Evolutionary conservation across 2,888 invertebrate species (phyloP).

Genomic region (Caenorhabditis imperialis): DNA sequence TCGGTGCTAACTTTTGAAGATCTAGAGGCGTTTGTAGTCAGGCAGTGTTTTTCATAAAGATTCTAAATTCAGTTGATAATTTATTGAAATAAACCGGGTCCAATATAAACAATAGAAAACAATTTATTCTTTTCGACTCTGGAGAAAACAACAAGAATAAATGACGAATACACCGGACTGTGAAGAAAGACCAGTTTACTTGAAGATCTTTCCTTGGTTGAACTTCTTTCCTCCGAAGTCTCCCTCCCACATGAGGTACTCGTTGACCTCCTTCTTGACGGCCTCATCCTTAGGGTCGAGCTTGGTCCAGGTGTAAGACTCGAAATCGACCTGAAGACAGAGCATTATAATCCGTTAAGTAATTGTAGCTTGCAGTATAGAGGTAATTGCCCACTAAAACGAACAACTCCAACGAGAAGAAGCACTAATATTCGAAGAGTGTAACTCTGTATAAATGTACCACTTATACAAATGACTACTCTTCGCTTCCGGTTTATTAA

Average conservation of each 20-base stretch:
- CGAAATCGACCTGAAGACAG: conserved; percentile 86
- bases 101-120: conserved; percentile 47
- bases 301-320: conserved; percentile 95
- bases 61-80: conserved; percentile 18
- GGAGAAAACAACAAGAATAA: conserved; percentile 45
- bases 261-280: conserved; percentile 81
- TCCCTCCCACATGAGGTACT: conserved; percentile 80
- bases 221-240: conserved; percentile 92
- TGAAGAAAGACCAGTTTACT: conserved; percentile 81
- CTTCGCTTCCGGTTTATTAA: conserved; percentile 21
- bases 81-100: conserved; percentile 49
- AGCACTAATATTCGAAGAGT: conserved; percentile 60
- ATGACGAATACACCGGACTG: conserved; percentile 46
- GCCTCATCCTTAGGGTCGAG: conserved; percentile 87
- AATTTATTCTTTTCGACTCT: conserved; percentile 53
- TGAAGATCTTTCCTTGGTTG: conserved; percentile 99
- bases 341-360: background rate
- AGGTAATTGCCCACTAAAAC: conserved; percentile 44
- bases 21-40: background rate
- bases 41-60: background rate
- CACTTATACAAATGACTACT: conserved; percentile 59
- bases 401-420: conserved; percentile 64
- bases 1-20: conserved; percentile 5
- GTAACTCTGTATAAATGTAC: conserved; percentile 55
- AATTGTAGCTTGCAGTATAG: conserved; percentile 56